Evolutionary conservation across 2,113 vertebrate genomes (phyloP).

Genomic region (Campylomormyrus tamandua): DNA sequence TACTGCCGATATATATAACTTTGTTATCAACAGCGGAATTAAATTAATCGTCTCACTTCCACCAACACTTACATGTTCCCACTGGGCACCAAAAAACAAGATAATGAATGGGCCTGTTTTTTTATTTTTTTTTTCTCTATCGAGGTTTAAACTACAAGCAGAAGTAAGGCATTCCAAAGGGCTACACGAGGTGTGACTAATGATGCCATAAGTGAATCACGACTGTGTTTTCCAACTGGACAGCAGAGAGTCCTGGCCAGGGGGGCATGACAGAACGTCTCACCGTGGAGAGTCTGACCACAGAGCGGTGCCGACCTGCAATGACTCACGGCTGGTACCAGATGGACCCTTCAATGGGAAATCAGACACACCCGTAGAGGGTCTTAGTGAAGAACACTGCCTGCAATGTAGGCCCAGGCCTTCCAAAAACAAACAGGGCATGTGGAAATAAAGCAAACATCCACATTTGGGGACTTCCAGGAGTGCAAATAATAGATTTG

Average conservation of each 20-base stretch:
- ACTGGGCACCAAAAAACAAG: not conserved
- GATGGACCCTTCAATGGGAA: conserved; percentile 14
- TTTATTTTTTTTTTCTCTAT: not conserved
- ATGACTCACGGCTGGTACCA: conserved; percentile 19
- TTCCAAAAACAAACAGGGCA: not conserved
- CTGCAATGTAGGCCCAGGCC: not conserved
- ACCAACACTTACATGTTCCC: not conserved
- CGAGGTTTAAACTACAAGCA: not conserved
- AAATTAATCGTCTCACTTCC: not conserved
- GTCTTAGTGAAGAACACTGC: not conserved
- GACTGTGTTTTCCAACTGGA: not conserved
- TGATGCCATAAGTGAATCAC: not conserved
- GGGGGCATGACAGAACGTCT: not conserved
- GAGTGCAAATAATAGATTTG: not conserved
- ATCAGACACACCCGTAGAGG: not conserved
- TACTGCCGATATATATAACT: not conserved
- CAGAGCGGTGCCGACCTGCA: not conserved
- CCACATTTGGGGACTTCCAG: not conserved
- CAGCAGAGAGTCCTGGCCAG: not conserved
- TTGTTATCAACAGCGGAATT: not conserved
- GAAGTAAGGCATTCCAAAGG: not conserved
- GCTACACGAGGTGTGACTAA: not conserved
- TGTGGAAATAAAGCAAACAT: not conserved
- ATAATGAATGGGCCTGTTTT: not conserved
- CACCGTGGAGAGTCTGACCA: not conserved